Percentiles rank a stretch among this genome's conserved stretches.
phyloP scores from a whole-genome alignment of 2,888 invertebrate genomes.

The Campoplex nolae region DNA sequence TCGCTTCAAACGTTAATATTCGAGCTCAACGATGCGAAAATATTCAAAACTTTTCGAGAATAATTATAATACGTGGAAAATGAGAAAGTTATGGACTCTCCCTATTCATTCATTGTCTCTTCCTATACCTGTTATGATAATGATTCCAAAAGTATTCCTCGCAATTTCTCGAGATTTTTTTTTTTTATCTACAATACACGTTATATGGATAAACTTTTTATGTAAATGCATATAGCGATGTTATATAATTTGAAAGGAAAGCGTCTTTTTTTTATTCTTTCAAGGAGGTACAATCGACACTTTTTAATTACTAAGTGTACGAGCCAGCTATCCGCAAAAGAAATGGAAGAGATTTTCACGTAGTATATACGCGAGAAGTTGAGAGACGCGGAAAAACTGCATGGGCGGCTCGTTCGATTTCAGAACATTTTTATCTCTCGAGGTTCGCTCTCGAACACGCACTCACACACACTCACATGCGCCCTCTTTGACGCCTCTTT shows the following conservation, averaged over 20 bases:
- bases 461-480: not conserved
- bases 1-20: conserved; percentile 29
- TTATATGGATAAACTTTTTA: conserved; percentile 15
- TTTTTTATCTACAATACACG: too few species aligned
- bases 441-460: conserved; percentile 42
- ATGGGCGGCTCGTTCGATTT: conserved; percentile 72
- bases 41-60: conserved; percentile 18
- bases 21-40: conserved; percentile 41
- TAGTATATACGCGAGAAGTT: not conserved
- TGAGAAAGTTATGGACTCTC: conserved; percentile 13
- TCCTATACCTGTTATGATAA: conserved; percentile 1
- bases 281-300: conserved; percentile 79
- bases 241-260: conserved; percentile 49
- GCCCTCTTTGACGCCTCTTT: conserved; percentile 17
- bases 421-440: conserved; percentile 64
- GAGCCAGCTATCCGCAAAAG: conserved; percentile 51
- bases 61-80: conserved; percentile 20
- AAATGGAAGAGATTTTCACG: conserved; percentile 37
- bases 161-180: conserved; percentile 7
- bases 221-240: conserved; percentile 14
- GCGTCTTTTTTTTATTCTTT: conserved; percentile 58
- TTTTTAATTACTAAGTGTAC: conserved; percentile 79
- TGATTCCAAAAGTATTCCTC: conserved; percentile 29
- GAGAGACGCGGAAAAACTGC: conserved; percentile 46
- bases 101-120: conserved; percentile 10